Percentiles rank a stretch among this genome's conserved stretches.
Conservation (phyloP, 2,797 vertebrate species). For the Alosa sapidissima region DNA sequence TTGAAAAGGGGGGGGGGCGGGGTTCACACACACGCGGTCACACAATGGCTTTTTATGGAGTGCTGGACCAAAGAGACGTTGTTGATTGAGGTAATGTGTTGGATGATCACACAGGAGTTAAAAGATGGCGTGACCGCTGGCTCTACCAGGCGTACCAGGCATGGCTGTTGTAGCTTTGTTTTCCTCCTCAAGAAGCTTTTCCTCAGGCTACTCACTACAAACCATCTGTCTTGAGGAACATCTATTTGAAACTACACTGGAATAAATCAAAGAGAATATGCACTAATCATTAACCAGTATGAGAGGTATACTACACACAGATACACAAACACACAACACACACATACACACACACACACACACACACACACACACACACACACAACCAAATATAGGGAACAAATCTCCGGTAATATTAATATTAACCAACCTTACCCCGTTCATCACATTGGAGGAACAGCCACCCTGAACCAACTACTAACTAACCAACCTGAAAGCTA, state of each 20-base stretch:
- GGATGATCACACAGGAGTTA: constrained; percentile 5
- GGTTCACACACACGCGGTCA: background rate
- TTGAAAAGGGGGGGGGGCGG: constrained; percentile 25
- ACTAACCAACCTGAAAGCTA: background rate
- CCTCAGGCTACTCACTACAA: background rate
- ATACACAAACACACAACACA: constrained; percentile 11
- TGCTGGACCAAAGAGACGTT: background rate
- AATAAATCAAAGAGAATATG: background rate
- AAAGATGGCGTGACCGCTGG: background rate
- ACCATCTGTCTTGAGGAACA: background rate
- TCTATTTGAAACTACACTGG: background rate
- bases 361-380: constrained; percentile 41
- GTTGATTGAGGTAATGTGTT: background rate
- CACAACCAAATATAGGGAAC: constrained; percentile 12
- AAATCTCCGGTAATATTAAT: background rate
- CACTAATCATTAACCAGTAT: background rate
- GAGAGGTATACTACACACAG: constrained; percentile 26
- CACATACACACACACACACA: constrained; percentile 41
- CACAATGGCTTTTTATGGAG: background rate
- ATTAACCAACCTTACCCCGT: background rate
- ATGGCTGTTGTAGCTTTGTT: background rate
- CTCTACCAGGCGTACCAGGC: too few relatives aligned
- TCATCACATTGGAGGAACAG: background rate
- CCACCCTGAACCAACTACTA: background rate
- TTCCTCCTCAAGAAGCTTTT: background rate